These are phyloP conservation scores for Hippocampus barbouri DNA, from an alignment of 2,113 vertebrate genomes.

Conservation along the genomic window DNA sequence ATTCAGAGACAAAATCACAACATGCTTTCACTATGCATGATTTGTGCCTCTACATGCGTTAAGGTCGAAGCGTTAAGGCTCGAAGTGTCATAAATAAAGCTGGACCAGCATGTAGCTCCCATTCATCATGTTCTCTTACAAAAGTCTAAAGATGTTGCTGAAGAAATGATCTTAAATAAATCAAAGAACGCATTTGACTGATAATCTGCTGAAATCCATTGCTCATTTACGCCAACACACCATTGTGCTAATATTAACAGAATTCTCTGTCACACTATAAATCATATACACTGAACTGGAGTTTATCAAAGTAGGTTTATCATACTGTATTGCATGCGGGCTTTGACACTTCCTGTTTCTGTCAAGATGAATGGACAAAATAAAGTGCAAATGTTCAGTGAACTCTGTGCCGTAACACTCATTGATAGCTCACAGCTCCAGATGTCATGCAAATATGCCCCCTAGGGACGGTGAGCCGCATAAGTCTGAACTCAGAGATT, in stretches of 20 bases:
- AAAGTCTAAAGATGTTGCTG: constrained; percentile 7
- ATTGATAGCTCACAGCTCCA: background rate
- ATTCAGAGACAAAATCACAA: constrained; percentile 18
- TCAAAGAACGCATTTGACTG: constrained; percentile 15
- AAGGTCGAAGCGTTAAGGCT: constrained; percentile 23
- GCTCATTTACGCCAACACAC: constrained; percentile 7
- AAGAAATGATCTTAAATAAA: constrained; percentile 23
- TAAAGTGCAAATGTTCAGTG: background rate
- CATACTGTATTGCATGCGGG: background rate
- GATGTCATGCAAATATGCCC: background rate
- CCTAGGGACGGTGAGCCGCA: background rate
- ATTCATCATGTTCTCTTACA: constrained; percentile 38
- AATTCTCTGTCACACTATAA: background rate
- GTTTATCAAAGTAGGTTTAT: background rate
- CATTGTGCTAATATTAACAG: background rate
- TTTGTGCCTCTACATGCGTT: constrained; percentile 17
- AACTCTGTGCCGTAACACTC: background rate
- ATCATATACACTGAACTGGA: constrained; percentile 4
- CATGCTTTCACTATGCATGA: constrained; percentile 42
- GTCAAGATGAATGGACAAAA: background rate
- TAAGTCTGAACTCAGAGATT: background rate
- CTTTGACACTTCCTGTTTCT: background rate
- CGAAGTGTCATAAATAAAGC: constrained; percentile 34
- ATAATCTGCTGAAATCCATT: constrained; percentile 7
- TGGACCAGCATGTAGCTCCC: constrained; percentile 4